phyloP scores from a whole-genome alignment of 1,140 invertebrate genomes.

The Heliconius hermathena region DNA sequence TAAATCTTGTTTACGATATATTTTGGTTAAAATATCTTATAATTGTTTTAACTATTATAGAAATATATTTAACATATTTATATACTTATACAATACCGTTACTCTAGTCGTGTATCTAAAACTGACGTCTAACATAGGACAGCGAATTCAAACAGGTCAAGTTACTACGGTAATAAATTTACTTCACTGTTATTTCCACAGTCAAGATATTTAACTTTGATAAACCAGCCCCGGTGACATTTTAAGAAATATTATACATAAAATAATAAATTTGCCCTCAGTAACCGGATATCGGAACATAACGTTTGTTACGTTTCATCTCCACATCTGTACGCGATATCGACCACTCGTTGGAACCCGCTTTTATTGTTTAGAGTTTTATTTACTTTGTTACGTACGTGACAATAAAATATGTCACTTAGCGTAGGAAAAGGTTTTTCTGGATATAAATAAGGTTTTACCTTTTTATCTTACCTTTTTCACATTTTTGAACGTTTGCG shows the following conservation, averaged over 20 bases:
- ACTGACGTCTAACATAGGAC: neutral
- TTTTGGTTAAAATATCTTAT: neutral
- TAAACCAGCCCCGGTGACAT: too few relatives aligned
- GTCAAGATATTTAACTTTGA: too few relatives aligned
- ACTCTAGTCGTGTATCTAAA: neutral
- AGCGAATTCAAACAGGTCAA: neutral
- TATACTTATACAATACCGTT: too few relatives aligned
- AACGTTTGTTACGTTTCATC: conserved; percentile 6
- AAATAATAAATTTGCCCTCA: conserved; percentile 14
- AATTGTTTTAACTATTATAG: neutral
- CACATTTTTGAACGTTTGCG: neutral
- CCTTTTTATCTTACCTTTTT: neutral
- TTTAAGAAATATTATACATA: neutral
- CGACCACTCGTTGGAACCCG: conserved; percentile 16
- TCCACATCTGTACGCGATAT: conserved; percentile 12
- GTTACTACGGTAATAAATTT: neutral
- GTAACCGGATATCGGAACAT: neutral
- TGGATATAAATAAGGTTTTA: neutral
- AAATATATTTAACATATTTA: neutral
- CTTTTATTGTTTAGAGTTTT: conserved; percentile 22
- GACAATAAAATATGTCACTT: conserved; percentile 13
- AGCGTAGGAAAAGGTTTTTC: neutral
- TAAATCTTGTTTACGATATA: neutral
- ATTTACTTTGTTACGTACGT: conserved; percentile 18
- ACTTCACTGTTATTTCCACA: too few relatives aligned